Evolutionary conservation across 2,888 invertebrate genomes (phyloP).

Genomic region (Diabrotica balteata): DNA sequence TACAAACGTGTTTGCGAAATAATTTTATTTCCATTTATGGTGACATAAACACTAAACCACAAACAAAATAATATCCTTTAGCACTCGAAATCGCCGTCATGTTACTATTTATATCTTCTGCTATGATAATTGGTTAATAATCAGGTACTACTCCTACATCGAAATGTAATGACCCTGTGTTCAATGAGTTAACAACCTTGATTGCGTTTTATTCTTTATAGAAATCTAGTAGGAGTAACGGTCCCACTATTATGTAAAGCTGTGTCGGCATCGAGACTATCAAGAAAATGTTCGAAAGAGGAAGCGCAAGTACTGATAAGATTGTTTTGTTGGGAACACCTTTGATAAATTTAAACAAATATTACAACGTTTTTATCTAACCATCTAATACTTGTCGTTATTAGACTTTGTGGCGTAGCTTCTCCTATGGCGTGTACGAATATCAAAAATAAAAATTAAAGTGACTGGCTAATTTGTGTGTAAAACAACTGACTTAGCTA

Average conservation of each 20-base stretch:
- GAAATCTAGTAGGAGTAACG: constrained; percentile 24
- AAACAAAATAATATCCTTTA: constrained; percentile 1
- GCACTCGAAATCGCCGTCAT: constrained; percentile 1
- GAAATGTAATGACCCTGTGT: constrained; percentile 23
- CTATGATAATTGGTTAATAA: constrained; percentile 19
- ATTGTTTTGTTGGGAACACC: constrained; percentile 3
- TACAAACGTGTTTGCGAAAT: too few relatives aligned
- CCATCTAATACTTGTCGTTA: too few relatives aligned
- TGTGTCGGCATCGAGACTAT: neutral
- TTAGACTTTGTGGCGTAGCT: too few relatives aligned
- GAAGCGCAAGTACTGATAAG: constrained; percentile 7
- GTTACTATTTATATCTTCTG: constrained; percentile 15
- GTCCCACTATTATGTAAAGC: constrained; percentile 1
- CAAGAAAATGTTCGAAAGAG: constrained; percentile 4
- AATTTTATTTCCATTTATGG: neutral
- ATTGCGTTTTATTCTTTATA: constrained; percentile 14
- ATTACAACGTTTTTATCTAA: too few relatives aligned
- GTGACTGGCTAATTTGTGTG: too few relatives aligned
- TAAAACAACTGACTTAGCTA: too few relatives aligned
- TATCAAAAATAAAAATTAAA: too few relatives aligned
- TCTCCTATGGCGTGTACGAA: too few relatives aligned
- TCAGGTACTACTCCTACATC: constrained; percentile 24
- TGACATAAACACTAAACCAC: neutral
- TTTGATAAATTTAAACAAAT: neutral
- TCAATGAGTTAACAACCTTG: constrained; percentile 26